Percentiles rank a stretch among this genome's conserved stretches.
Evolutionary conservation across 2,797 vertebrate species (phyloP).

Genomic region (Malurus splendens): DNA sequence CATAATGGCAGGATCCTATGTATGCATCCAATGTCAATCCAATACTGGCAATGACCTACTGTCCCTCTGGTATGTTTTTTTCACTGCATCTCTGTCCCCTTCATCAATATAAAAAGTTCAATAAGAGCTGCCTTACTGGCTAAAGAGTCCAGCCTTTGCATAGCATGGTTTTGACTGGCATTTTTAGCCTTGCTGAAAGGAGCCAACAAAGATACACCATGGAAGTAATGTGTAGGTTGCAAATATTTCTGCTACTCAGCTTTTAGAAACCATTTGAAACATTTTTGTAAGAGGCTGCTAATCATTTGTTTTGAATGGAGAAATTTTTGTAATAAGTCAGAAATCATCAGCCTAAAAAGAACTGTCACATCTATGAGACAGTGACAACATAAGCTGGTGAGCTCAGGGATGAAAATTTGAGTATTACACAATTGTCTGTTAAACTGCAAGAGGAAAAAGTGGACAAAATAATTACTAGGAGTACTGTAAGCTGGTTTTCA

Average conservation of each 20-base stretch:
- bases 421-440: not conserved
- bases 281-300: not conserved
- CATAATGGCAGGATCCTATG: not conserved
- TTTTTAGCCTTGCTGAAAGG: not conserved
- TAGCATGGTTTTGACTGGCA: not conserved
- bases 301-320: not conserved
- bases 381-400: not conserved
- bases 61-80: not conserved
- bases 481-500: not conserved
- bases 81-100: not conserved
- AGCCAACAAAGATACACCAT: not conserved
- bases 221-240: not conserved
- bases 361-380: not conserved
- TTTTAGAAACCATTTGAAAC: not conserved
- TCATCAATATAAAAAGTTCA: not conserved
- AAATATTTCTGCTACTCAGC: not conserved
- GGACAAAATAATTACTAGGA: not conserved
- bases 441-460: not conserved
- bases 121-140: not conserved
- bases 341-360: not conserved
- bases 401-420: not conserved
- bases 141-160: not conserved
- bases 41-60: not conserved
- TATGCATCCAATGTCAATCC: not conserved
- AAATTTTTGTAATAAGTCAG: not conserved